Percentiles rank a stretch among this genome's conserved stretches.
Evolutionary conservation across 1,140 invertebrate genomes (phyloP).

Genomic region (Lamellibrachia luymesi): DNA sequence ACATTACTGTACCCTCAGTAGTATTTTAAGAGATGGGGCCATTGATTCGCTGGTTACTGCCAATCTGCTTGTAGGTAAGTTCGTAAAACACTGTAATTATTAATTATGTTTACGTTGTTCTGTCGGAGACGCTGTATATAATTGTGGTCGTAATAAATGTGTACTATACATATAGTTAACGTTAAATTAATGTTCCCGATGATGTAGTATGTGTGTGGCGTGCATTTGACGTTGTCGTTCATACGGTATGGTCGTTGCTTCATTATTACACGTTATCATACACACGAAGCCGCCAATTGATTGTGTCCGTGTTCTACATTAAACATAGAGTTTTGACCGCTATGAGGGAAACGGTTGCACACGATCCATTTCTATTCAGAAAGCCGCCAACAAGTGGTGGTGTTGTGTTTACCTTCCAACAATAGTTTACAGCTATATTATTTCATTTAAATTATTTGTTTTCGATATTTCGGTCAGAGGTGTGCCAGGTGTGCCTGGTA

Average conservation of each 20-base stretch:
- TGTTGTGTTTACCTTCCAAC: no score
- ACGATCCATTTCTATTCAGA: neutral
- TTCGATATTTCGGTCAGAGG: no score
- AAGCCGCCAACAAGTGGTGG: no score
- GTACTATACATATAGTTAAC: neutral
- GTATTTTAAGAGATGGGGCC: neutral
- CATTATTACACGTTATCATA: neutral
- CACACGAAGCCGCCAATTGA: neutral
- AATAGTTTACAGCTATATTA: no score
- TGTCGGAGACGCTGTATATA: neutral
- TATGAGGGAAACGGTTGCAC: neutral
- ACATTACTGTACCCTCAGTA: no score
- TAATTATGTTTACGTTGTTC: neutral
- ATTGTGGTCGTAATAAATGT: neutral
- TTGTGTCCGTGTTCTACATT: neutral
- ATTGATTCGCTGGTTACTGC: neutral
- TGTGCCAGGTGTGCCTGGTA: neutral
- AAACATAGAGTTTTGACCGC: neutral
- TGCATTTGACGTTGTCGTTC: no score
- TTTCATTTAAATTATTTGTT: no score
- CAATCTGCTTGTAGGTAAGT: neutral
- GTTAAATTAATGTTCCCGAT: neutral
- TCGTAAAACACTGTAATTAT: neutral
- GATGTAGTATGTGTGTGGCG: no score
- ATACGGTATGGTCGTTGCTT: neutral